Conservation (phyloP, 37 sponge, comb jelly and placozoan species). For the Geodia barretti region DNA sequence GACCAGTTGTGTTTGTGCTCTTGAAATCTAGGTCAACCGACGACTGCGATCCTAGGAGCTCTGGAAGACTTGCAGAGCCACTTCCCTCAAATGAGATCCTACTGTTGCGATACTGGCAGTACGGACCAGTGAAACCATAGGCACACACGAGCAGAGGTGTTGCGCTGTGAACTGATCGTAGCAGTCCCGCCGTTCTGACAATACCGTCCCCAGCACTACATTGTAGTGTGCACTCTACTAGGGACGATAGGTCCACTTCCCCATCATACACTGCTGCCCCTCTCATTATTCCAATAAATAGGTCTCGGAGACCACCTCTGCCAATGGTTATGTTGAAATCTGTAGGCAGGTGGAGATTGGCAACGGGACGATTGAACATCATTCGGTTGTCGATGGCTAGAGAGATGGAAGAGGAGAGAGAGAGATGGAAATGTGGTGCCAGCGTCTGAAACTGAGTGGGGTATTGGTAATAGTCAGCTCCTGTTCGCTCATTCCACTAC, state of each 20-base stretch:
- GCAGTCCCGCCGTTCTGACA: slow-evolving; percentile 30
- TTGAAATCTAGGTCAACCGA: slow-evolving; percentile 31
- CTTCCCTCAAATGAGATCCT: slow-evolving; percentile 21
- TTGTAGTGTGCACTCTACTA: slow-evolving; percentile 25
- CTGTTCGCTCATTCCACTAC: background rate
- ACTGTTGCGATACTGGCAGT: slow-evolving; percentile 31
- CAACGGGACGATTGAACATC: background rate
- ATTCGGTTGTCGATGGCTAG: background rate
- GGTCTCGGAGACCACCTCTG: background rate
- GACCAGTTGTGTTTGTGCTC: slow-evolving; percentile 2
- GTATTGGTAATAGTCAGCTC: background rate
- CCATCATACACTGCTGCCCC: slow-evolving; percentile 25
- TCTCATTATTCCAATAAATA: slow-evolving; percentile 28
- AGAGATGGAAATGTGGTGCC: slow-evolving; percentile 36
- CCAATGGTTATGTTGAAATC: background rate
- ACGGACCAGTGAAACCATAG: slow-evolving; percentile 46
- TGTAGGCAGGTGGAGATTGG: background rate
- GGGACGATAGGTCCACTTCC: background rate
- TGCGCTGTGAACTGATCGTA: slow-evolving; percentile 17
- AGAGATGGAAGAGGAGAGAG: background rate
- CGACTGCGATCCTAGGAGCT: background rate
- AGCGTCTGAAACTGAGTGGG: background rate
- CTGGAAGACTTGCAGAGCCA: slow-evolving; percentile 1
- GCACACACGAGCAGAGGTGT: slow-evolving; percentile 21
- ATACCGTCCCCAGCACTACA: slow-evolving; percentile 23